Evolutionary conservation across 1,140 invertebrate species (phyloP).

Genomic region (Dinothrombium tinctorium): DNA sequence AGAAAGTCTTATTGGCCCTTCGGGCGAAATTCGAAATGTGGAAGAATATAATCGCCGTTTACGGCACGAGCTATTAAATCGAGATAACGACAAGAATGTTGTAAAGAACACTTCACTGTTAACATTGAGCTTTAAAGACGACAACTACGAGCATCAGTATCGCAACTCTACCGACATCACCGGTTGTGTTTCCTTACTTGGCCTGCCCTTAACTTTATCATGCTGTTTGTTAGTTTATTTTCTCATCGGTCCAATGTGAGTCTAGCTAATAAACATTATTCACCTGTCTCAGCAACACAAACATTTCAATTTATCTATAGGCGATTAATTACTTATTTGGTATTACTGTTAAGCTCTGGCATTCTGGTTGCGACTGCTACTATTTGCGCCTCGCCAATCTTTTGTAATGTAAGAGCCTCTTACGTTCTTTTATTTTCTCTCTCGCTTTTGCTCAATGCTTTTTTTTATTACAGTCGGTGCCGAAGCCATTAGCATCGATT

Average conservation of each 20-base stretch:
- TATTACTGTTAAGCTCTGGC: neutral
- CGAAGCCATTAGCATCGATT: constrained; percentile 9
- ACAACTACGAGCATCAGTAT: constrained; percentile 14
- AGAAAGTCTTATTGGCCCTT: neutral
- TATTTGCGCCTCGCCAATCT: neutral
- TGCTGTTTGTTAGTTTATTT: constrained; percentile 6
- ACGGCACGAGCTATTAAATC: constrained; percentile 50
- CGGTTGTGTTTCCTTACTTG: constrained; percentile 15
- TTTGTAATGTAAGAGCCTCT: too few species aligned
- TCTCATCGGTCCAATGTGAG: constrained; percentile 5
- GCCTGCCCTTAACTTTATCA: constrained; percentile 16
- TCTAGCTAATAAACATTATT: too few species aligned
- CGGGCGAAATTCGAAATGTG: constrained; percentile 3
- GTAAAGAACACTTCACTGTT: constrained; percentile 12
- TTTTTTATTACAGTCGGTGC: constrained; percentile 5
- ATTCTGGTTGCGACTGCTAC: neutral
- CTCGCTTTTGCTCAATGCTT: too few species aligned
- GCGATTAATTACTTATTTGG: neutral
- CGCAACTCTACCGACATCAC: constrained; percentile 16
- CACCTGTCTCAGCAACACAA: too few species aligned
- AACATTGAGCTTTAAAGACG: constrained; percentile 18
- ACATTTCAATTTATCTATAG: too few species aligned
- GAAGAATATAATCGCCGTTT: constrained; percentile 46
- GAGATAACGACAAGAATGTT: constrained; percentile 30
- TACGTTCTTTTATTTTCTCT: too few species aligned